Base-by-base conservation (phyloP, 1,140 invertebrate species). In the Physella acuta region DNA sequence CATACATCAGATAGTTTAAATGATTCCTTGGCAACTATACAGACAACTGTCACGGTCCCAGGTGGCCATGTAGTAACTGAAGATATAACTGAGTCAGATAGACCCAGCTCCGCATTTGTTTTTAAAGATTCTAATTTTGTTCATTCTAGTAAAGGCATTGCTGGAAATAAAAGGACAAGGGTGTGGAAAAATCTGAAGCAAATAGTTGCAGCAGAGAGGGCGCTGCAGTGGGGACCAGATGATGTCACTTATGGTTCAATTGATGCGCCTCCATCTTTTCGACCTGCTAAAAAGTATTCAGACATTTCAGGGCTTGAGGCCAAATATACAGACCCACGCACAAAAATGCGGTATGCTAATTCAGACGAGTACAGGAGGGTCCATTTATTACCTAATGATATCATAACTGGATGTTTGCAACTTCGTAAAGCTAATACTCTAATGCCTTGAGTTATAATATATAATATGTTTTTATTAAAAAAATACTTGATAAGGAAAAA, bases 41-140 rank as follows among this genome's bases (percentile, higher is more conserved):
- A 66, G 49, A 34, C 34, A 16, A 20, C 8, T 16, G 34, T 24
- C 2, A 36, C 60, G 26, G 28, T 26, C 1, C 56, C 14, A 51
- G 68, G 62, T 31, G 61, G 51, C n/a, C 64, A 51, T 49, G 17
- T 44, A 26, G 1, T 24, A 39, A 26, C 69, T 36, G 56, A 58
- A 24, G 66, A 56, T 3, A 66, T 58, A 0, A 74, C 76, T 37
- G 79, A 83, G 1, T 33, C 36, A 17, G 61, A 39, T 17, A 59
- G 66, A 17, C 60, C 60, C 31, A 51, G 49, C 24, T 53, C 71
- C 24, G 36, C 74, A 61, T 75, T 74, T 52, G 62, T 79, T 33
- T 85, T 85, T 68, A 84, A 85, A 74, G 79, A 84, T 72, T 75
- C 78, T n/a, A 80, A 74, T 51, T 85, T 83, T 76, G 78, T 84